Evolutionary conservation across 2,797 vertebrate genomes (phyloP).

Genomic region (Distichodus sexfasciatus): DNA sequence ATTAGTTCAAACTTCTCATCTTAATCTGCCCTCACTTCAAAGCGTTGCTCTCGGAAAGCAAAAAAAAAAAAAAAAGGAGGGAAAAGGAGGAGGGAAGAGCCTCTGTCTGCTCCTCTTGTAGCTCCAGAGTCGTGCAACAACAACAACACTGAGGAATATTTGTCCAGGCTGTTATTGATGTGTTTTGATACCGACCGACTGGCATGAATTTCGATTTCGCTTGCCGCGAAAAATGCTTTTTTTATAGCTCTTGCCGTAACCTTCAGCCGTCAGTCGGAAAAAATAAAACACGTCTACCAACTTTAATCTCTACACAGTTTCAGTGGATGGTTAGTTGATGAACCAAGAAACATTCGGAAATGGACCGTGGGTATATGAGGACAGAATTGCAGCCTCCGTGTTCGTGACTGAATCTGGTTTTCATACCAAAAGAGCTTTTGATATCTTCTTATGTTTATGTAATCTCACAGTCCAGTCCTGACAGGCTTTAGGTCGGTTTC

Average conservation of each 20-base stretch:
- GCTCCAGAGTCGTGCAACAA: constrained; percentile 6
- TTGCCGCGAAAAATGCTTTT: neutral
- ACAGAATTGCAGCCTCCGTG: neutral
- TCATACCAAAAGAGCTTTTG: no score
- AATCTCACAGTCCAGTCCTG: no score
- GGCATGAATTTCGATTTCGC: constrained; percentile 27
- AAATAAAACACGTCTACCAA: neutral
- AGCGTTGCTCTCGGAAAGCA: constrained; percentile 10
- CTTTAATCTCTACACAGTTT: constrained; percentile 32
- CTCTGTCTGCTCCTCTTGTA: constrained; percentile 30
- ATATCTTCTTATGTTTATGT: no score
- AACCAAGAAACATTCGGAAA: constrained; percentile 26
- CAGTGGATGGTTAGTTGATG: constrained; percentile 29
- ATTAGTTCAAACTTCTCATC: constrained; percentile 38
- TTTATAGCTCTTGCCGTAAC: constrained; percentile 3
- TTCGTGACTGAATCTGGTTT: no score
- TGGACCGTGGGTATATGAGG: constrained; percentile 3
- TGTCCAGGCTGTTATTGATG: constrained; percentile 25
- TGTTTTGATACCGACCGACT: constrained; percentile 31
- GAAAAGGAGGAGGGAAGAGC: constrained; percentile 16
- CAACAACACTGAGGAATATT: constrained; percentile 21
- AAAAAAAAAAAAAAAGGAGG: neutral
- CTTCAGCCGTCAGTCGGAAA: constrained; percentile 23
- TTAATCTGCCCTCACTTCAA: constrained; percentile 47
- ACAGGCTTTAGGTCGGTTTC: no score